These are phyloP conservation scores for Xestia c-nigrum DNA, from an alignment of 2,888 invertebrate genomes.

Conservation along the genomic window DNA sequence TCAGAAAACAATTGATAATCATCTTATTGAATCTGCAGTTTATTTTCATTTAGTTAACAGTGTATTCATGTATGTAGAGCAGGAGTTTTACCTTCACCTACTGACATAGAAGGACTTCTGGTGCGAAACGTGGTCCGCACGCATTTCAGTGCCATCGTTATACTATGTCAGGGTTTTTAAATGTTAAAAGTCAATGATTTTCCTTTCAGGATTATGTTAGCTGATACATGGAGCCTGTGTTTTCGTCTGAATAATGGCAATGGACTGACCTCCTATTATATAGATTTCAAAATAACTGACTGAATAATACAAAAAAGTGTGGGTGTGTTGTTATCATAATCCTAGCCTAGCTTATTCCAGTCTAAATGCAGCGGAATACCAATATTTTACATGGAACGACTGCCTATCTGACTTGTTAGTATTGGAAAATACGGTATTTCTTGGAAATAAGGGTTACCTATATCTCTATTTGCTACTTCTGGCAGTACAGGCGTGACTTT, in stretches of 20 bases:
- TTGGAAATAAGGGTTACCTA: neutral
- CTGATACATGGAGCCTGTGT: neutral
- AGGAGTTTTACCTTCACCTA: constrained; percentile 58
- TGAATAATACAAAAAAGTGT: neutral
- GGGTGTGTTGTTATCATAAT: neutral
- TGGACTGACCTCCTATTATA: neutral
- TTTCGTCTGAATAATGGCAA: neutral
- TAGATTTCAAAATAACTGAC: neutral
- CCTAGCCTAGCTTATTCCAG: neutral
- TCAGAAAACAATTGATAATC: neutral
- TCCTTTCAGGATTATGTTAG: neutral
- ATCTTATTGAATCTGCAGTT: neutral
- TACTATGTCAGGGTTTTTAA: constrained; percentile 50
- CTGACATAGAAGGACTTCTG: constrained; percentile 50
- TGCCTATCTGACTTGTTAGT: neutral
- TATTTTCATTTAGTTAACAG: constrained; percentile 11
- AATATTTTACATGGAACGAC: neutral
- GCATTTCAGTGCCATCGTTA: constrained; percentile 35
- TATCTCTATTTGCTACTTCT: neutral
- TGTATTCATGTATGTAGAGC: constrained; percentile 30
- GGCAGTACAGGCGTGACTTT: neutral
- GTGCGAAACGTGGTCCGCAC: constrained; percentile 35
- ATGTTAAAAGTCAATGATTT: neutral
- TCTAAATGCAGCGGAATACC: neutral
- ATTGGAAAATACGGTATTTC: neutral